Base-by-base conservation (phyloP, 2,113 vertebrate species). In the Hippocampus guttulatus region DNA sequence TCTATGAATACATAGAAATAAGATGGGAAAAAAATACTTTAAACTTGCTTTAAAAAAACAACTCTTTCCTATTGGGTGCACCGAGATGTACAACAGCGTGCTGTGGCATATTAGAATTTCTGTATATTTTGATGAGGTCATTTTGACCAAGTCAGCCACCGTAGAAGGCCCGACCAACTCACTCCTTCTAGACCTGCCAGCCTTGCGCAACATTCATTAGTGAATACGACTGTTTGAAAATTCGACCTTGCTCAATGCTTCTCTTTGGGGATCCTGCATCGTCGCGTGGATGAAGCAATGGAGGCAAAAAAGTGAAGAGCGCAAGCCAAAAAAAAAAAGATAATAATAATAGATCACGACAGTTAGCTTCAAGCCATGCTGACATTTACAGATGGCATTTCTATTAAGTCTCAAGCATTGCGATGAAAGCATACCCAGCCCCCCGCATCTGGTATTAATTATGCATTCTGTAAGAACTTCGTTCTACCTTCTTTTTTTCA, bases 371-470 rank as follows among this genome's bases (percentile, higher is more conserved):
- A 63, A 76, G 63, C 70, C 70, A 57, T 3, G 30, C 67, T 83
- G 82, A 85, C 84, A 87, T 86, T 87, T 83, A 72, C 68, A 55
- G 72, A 74, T 81, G 73, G 79, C 75, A 75, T 81, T 87, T 84
- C 77, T 74, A 78, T 82, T 68, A 77, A 69, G 52, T 70, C 62
- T 47, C 25, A 64, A 65, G 45, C 71, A 68, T 49, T 60, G 25
- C 12, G 20, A 45, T 65, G 40, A 43, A 80, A 79, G 54, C 68
- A 69, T 60, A 38, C 51, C 38, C 54, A 20, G 70, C 38, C 25
- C 49, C 21, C 47, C 60, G 67, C 47, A 12, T 79, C 70, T 72
- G 70, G 0, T 40, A n/a, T 62, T 77, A 75, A 78, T 65, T 27
- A 25, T 65, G 43, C 64, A 47, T 65, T 47, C 43, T 47, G 43